phyloP scores from a whole-genome alignment of 2,797 vertebrate species.

The Naso thynnoides region DNA sequence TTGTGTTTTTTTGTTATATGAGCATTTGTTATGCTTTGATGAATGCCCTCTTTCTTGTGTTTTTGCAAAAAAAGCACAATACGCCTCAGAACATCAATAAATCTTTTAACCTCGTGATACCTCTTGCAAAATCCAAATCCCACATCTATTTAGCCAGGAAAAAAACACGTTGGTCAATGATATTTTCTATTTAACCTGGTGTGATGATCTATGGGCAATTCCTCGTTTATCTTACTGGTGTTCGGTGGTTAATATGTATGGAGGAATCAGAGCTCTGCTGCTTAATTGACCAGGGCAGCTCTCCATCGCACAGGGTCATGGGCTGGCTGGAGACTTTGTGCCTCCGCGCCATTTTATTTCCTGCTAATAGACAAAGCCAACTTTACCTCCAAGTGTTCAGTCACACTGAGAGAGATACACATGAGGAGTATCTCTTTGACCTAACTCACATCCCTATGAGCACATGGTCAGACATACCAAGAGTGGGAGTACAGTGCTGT shows the following conservation, averaged over 20 bases:
- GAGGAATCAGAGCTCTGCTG: conserved; percentile 49
- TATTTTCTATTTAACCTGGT: conserved; percentile 61
- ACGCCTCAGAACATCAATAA: conserved; percentile 57
- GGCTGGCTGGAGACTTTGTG: conserved; percentile 56
- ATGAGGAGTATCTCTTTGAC: conserved; percentile 29
- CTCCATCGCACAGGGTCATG: conserved; percentile 59
- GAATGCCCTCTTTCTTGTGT: conserved; percentile 47
- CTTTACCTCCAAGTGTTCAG: conserved; percentile 51
- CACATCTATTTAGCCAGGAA: conserved; percentile 59
- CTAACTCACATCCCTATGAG: conserved; percentile 31
- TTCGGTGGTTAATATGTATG: conserved; percentile 66
- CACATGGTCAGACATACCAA: conserved; percentile 25
- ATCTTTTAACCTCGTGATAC: conserved; percentile 69
- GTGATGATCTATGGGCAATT: conserved; percentile 56
- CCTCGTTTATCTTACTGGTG: conserved; percentile 18
- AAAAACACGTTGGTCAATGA: conserved; percentile 46
- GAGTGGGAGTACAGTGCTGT: conserved; percentile 33
- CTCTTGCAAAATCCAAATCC: conserved; percentile 57
- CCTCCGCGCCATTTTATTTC: conserved; percentile 58
- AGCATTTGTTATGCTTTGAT: conserved; percentile 55
- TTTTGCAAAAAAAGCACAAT: conserved; percentile 58
- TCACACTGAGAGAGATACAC: conserved; percentile 41
- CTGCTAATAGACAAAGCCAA: conserved; percentile 57
- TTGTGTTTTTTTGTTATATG: conserved; percentile 39
- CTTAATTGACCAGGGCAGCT: conserved; percentile 68